These are phyloP conservation scores for Netta rufina DNA, from an alignment of 2,797 vertebrate species.

Conservation along the genomic window DNA sequence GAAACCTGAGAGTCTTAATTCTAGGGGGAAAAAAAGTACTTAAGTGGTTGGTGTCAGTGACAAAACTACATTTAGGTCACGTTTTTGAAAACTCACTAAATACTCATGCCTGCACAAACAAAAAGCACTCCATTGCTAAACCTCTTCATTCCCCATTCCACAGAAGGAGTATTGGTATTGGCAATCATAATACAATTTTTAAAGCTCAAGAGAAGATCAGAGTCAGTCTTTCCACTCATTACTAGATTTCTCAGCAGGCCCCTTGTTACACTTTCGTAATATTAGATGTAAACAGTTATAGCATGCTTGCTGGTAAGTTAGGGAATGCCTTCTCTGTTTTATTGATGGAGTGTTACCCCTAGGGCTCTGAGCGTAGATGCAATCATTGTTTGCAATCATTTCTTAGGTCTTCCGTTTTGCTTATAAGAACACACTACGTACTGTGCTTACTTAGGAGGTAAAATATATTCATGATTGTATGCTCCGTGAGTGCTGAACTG, in stretches of 20 bases:
- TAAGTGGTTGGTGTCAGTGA: not conserved
- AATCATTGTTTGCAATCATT: not conserved
- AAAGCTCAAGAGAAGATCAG: not conserved
- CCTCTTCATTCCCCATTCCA: not conserved
- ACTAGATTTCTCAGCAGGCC: not conserved
- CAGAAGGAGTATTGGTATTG: not conserved
- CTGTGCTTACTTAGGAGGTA: accelerated
- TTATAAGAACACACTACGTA: not conserved
- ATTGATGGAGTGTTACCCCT: not conserved
- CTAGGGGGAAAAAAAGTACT: not conserved
- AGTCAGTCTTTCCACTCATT: not conserved
- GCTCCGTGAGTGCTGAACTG: not conserved
- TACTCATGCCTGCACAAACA: not conserved
- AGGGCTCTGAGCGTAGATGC: not conserved
- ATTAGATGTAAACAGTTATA: not conserved
- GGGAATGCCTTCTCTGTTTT: not conserved
- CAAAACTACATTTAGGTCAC: not conserved
- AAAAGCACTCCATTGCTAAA: not conserved
- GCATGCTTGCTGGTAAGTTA: not conserved
- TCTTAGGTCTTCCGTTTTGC: not conserved
- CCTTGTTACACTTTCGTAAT: not conserved
- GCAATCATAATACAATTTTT: not conserved
- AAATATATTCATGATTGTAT: not conserved
- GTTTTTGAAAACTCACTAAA: not conserved
- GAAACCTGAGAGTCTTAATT: not conserved